Evolutionary conservation across 2,888 invertebrate genomes (phyloP), one percentile per base, ranked within the genome.

Genomic region (Hyposoter didymator): DNA sequence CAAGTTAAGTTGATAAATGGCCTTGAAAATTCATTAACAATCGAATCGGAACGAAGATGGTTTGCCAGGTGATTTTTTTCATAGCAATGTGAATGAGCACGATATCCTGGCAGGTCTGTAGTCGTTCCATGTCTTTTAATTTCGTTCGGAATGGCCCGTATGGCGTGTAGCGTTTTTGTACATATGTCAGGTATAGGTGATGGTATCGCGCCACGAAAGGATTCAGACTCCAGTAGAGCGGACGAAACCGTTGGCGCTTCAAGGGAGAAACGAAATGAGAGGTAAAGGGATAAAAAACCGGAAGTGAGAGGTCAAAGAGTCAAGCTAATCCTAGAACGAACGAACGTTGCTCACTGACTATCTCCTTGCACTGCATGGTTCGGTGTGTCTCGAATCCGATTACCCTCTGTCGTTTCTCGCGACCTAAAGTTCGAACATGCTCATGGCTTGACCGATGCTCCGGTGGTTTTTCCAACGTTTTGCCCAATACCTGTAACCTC

Each of bases 321-420:
- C 86, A 87, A 88, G 82, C 88, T 88, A 87, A 88, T 87, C 82
- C 85, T 52, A 28, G 78, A 83, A 70, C 79, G 80, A 84, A 72
- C 83, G 82, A 84, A 72, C 83, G n/a, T 82, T 59, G 78, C 70
- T 59, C 49, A 75, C 66, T 52, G 72, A 35, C 66, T 59, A 70
- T 76, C 76, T 55, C 28, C 43, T 22, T 47, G 19, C 39, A 43
- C 74, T 70, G 69, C 45, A 69, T 70, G 28, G 52, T 45, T 78
- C 70, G 70, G 47, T 45, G 78, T 59, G 69, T 62, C 49, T 28
- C 72, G 80, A 88, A 88, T 87, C 88, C 86, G 88, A 88, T 88
- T 88, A 88, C 85, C 83, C 78, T 82, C 78, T 73, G 62, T 79
- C 82, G 84, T 69, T 82, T 82, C 70, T 45, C 83, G 81, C 22